Evolutionary conservation across 2,888 invertebrate genomes (phyloP).

Genomic region (Conchocele bisecta): DNA sequence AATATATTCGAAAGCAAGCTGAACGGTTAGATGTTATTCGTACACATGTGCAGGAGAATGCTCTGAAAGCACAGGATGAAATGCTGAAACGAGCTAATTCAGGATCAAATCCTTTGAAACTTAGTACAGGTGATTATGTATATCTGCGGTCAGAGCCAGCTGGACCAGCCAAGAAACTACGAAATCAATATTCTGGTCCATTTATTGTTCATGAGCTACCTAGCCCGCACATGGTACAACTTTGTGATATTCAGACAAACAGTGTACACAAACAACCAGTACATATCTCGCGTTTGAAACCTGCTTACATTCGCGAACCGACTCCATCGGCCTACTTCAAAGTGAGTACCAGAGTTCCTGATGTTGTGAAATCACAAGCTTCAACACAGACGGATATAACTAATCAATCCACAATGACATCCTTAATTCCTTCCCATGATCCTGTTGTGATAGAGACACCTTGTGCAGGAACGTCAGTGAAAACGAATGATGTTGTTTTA

Average conservation of each 20-base stretch:
- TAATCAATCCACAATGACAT: too few species aligned
- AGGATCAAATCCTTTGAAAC: neutral
- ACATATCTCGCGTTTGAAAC: slow-evolving; percentile 30
- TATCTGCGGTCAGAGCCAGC: slow-evolving; percentile 9
- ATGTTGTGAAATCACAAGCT: slow-evolving; percentile 8
- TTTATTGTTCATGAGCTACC: slow-evolving; percentile 25
- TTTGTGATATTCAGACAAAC: slow-evolving; percentile 19
- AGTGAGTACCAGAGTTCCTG: neutral
- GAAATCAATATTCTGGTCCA: slow-evolving; percentile 17
- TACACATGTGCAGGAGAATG: neutral
- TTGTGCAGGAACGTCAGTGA: too few species aligned
- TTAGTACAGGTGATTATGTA: slow-evolving; percentile 22
- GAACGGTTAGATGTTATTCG: neutral
- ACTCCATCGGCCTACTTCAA: slow-evolving; percentile 20
- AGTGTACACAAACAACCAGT: slow-evolving; percentile 14
- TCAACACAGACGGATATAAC: slow-evolving; percentile 17
- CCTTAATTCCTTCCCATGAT: too few species aligned
- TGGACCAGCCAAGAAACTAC: slow-evolving; percentile 25
- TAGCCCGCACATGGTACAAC: slow-evolving; percentile 28
- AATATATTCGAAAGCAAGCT: slow-evolving; percentile 3
- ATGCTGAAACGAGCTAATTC: slow-evolving; percentile 9
- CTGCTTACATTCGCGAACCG: slow-evolving; percentile 20
- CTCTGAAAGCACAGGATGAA: neutral
- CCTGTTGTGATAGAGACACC: too few species aligned
- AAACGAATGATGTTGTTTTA: too few species aligned